These are phyloP conservation scores for Hypsibius dujardini DNA, from an alignment of 1,140 invertebrate genomes.

Conservation along the genomic window DNA sequence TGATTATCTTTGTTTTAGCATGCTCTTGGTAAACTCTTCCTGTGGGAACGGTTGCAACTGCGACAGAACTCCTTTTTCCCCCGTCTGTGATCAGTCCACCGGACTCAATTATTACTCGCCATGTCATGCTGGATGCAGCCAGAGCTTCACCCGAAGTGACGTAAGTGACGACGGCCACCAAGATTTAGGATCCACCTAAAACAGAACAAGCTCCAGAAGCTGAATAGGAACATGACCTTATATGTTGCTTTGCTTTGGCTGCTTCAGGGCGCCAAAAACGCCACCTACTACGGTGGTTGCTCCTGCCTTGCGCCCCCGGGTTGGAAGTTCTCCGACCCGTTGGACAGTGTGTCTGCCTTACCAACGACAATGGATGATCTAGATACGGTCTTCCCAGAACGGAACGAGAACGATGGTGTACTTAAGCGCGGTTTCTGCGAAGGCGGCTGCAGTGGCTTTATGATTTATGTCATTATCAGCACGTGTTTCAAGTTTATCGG, in stretches of 20 bases:
- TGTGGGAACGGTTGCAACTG: background rate
- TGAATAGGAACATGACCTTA: no score
- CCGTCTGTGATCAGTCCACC: background rate
- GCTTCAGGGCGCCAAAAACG: no score
- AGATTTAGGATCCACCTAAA: no score
- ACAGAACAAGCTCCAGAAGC: no score
- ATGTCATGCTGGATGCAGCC: background rate
- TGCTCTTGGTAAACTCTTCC: background rate
- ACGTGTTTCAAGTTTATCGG: constrained; percentile 9
- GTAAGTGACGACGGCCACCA: no score
- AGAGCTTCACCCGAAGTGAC: background rate
- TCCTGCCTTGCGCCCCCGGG: background rate
- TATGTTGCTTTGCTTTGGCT: no score
- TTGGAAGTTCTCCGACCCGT: constrained; percentile 5
- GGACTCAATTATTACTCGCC: constrained; percentile 11
- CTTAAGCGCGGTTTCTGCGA: background rate
- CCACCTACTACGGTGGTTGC: background rate
- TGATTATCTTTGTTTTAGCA: background rate
- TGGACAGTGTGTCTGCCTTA: background rate
- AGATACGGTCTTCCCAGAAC: background rate
- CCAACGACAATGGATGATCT: background rate
- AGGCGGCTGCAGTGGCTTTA: background rate
- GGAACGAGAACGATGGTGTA: background rate
- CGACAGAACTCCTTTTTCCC: background rate
- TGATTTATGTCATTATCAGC: constrained; percentile 2